Percentiles rank a stretch among this genome's conserved stretches.
Conservation (phyloP, 2,797 vertebrate genomes). For the Amniataba percoides region DNA sequence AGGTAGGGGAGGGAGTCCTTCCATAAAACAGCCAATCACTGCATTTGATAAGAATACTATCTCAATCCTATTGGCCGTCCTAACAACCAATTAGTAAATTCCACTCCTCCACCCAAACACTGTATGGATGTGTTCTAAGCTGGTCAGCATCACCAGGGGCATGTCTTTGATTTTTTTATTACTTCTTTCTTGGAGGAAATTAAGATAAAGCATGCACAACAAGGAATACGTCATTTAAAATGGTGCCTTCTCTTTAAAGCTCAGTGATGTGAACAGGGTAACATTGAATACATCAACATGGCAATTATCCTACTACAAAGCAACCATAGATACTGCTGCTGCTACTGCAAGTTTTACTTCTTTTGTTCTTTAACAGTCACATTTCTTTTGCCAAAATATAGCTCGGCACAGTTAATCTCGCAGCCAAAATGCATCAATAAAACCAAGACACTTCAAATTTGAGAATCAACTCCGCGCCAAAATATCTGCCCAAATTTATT, state of each 20-base stretch:
- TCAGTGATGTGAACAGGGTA: background rate
- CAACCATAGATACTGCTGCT: background rate
- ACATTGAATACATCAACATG: background rate
- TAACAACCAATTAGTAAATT: conserved; percentile 18
- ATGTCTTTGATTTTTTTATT: background rate
- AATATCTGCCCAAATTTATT: too few species aligned
- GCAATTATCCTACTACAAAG: background rate
- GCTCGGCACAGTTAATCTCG: too few species aligned
- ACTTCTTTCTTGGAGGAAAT: background rate
- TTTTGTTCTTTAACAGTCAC: too few species aligned
- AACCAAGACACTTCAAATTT: too few species aligned
- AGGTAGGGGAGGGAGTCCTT: background rate
- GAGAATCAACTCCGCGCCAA: too few species aligned
- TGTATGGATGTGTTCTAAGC: conserved; percentile 20
- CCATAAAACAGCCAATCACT: conserved; percentile 34
- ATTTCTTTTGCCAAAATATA: too few species aligned
- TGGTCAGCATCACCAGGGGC: conserved; percentile 10
- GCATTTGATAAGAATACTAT: background rate
- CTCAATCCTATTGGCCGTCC: conserved; percentile 12
- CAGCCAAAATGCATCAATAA: too few species aligned
- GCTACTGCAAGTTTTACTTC: too few species aligned
- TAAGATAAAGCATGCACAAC: background rate
- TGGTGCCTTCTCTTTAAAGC: background rate
- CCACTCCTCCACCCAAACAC: conserved; percentile 28
- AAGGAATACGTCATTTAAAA: conserved; percentile 2